Conservation (phyloP, 2,888 invertebrate species). For the Malthinus seriepunctatus region DNA sequence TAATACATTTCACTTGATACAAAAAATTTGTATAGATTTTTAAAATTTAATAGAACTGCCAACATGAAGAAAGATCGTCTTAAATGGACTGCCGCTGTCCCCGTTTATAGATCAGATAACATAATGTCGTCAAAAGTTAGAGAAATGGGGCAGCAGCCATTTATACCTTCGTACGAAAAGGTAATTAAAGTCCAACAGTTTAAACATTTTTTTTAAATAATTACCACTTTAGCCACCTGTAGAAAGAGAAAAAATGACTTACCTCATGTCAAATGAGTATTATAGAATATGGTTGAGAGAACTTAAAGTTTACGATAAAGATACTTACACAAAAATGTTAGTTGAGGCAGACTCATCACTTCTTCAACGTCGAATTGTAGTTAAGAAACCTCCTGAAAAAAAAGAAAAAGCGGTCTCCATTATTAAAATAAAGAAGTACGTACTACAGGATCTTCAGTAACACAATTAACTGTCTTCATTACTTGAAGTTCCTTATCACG, state of each 20-base stretch:
- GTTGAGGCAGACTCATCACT: constrained; percentile 58
- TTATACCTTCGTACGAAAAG: constrained; percentile 61
- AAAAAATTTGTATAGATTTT: neutral
- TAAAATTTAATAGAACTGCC: neutral
- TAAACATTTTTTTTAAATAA: neutral
- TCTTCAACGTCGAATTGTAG: constrained; percentile 42
- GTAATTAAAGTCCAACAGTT: constrained; percentile 53
- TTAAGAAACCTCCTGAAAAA: neutral
- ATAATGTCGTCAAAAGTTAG: constrained; percentile 59
- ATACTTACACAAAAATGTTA: constrained; percentile 59
- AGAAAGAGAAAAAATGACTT: constrained; percentile 49
- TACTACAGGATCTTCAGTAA: too few species aligned
- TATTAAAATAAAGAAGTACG: constrained; percentile 2
- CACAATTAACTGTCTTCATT: too few species aligned
- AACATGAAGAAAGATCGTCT: constrained; percentile 11
- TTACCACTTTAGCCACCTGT: constrained; percentile 32
- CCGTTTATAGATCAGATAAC: constrained; percentile 57
- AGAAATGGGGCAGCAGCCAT: constrained; percentile 40
- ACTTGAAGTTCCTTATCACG: too few species aligned
- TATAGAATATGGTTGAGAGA: constrained; percentile 63
- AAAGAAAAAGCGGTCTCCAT: neutral
- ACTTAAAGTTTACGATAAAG: constrained; percentile 59
- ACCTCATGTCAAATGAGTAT: constrained; percentile 61
- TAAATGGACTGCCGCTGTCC: constrained; percentile 59
- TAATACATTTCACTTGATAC: too few species aligned